A percentile compares a stretch with the other conserved stretches of the same genome.
phyloP scores from a whole-genome alignment of 35 echinoderm and acorn worm genomes.

The Patiria miniata region DNA sequence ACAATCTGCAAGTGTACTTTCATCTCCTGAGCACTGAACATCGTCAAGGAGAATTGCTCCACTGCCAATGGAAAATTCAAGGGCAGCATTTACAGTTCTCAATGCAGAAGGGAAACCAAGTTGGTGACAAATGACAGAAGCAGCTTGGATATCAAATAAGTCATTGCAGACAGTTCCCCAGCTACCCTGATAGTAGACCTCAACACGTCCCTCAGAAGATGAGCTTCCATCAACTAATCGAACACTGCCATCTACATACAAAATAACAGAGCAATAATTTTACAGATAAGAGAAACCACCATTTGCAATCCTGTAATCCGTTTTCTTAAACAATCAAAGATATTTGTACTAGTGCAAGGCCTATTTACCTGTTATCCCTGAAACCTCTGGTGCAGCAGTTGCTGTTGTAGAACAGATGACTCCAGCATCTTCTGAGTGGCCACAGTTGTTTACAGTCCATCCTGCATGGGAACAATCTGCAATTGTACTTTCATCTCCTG shows the following conservation, averaged over 20 bases:
- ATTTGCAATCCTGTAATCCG: no score
- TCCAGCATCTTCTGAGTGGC: conserved; percentile 59
- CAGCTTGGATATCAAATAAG: neutral
- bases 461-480: conserved; percentile 43
- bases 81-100: neutral
- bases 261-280: neutral
- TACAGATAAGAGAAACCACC: no score
- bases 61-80: neutral
- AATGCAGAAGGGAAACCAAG: neutral
- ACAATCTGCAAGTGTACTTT: neutral
- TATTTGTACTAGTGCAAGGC: no score
- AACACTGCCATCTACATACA: neutral
- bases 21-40: neutral
- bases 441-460: conserved; percentile 43
- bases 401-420: conserved; percentile 31
- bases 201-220: conserved; percentile 21
- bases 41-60: conserved; percentile 15
- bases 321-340: no score
- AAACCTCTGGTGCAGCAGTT: no score
- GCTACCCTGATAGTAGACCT: neutral
- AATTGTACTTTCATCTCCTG: conserved; percentile 45
- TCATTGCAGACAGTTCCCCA: conserved; percentile 37
- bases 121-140: conserved; percentile 1
- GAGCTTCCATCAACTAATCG: neutral
- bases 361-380: no score